Conservation (phyloP, 2,888 invertebrate species). For the Erynnis tages region DNA sequence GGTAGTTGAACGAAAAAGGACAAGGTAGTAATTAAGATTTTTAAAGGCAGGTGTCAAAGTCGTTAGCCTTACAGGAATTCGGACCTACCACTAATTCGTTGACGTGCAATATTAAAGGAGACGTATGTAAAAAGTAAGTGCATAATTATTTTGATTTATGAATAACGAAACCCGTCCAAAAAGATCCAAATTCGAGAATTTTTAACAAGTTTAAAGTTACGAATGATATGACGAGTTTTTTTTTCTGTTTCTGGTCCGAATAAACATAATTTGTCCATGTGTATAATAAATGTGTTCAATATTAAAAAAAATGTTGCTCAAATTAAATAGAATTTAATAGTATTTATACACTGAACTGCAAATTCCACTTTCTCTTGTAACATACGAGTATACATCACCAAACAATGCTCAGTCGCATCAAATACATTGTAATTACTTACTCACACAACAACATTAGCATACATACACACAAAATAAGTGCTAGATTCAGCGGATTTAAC, state of each 20-base stretch:
- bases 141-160: too few relatives aligned
- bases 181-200: too few relatives aligned
- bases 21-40: constrained; percentile 1
- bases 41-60: not conserved
- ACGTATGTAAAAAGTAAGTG: too few relatives aligned
- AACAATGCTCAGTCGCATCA: constrained; percentile 33
- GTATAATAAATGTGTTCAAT: too few relatives aligned
- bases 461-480: constrained; percentile 58
- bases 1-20: too few relatives aligned
- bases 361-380: constrained; percentile 41
- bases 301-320: too few relatives aligned
- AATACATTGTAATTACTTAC: constrained; percentile 43
- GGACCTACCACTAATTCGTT: not conserved
- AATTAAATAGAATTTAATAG: too few relatives aligned
- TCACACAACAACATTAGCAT: constrained; percentile 55
- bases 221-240: too few relatives aligned
- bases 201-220: too few relatives aligned
- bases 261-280: too few relatives aligned
- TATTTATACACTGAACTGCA: constrained; percentile 37
- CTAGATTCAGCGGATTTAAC: constrained; percentile 54
- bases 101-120: not conserved
- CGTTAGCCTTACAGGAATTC: not conserved
- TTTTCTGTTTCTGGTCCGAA: too few relatives aligned
- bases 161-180: too few relatives aligned
- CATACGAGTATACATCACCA: constrained; percentile 30